Percentiles rank a stretch among this genome's conserved stretches.
Evolutionary conservation across 2,113 vertebrate species (phyloP).

Genomic region (Cavia aperea): DNA sequence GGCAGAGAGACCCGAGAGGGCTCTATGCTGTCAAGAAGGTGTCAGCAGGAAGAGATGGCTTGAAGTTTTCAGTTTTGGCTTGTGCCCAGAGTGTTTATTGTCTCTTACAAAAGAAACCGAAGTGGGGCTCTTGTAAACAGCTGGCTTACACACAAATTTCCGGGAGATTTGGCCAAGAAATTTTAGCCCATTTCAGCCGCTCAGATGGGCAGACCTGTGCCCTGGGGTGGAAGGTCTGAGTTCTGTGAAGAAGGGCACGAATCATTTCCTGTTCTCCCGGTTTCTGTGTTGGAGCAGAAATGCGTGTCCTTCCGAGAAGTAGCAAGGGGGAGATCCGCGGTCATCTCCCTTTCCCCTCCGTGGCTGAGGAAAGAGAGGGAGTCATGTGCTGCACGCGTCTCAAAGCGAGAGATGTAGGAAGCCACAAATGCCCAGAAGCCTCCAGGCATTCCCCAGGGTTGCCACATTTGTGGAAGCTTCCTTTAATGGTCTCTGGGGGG

Average conservation of each 20-base stretch:
- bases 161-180: background rate
- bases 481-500: background rate
- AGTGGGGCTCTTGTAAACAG: constrained; percentile 19
- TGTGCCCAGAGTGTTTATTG: background rate
- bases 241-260: background rate
- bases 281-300: background rate
- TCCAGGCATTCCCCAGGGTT: background rate
- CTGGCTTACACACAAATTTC: background rate
- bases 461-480: background rate
- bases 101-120: constrained; percentile 39
- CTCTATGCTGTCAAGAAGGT: background rate
- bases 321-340: background rate
- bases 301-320: background rate
- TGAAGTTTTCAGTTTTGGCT: background rate
- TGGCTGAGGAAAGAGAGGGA: background rate
- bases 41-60: background rate
- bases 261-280: background rate
- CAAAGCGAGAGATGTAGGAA: background rate
- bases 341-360: background rate
- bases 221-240: background rate
- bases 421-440: background rate
- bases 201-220: background rate
- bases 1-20: background rate
- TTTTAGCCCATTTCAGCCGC: background rate
- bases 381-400: too few species aligned